phyloP scores from a whole-genome alignment of 2,888 invertebrate species.

The Dendrolimus houi region DNA sequence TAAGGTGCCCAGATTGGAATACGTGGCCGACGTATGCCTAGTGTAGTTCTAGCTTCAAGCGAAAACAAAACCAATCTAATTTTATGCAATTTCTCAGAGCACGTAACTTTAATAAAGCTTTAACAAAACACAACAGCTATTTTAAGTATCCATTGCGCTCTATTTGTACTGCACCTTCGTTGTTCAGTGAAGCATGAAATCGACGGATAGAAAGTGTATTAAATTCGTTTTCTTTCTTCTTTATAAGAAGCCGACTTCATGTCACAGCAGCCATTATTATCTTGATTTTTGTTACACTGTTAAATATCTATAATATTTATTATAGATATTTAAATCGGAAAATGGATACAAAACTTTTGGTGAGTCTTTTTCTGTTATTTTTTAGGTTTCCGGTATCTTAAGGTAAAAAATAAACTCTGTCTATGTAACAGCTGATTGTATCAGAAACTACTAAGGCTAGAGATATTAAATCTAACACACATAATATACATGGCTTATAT shows the following conservation, averaged over 20 bases:
- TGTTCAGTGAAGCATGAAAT: conserved; percentile 43
- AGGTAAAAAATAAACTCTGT: neutral
- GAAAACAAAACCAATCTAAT: neutral
- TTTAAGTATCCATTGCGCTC: neutral
- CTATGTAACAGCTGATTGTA: no score
- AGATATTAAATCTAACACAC: no score
- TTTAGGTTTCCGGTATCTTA: conserved; percentile 31
- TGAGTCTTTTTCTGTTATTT: conserved; percentile 30
- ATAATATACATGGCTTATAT: no score
- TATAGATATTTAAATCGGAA: conserved; percentile 11
- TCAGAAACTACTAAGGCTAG: no score
- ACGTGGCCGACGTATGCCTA: no score
- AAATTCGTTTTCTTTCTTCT: conserved; percentile 63
- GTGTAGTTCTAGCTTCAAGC: no score
- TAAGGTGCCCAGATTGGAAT: no score
- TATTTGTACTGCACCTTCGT: conserved; percentile 17
- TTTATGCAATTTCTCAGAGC: conserved; percentile 12
- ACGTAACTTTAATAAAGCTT: conserved; percentile 2
- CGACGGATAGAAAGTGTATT: conserved; percentile 56
- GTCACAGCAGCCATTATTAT: conserved; percentile 35
- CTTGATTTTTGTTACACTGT: conserved; percentile 17
- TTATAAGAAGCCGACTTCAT: conserved; percentile 54
- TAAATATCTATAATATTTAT: no score
- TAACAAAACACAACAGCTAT: neutral
- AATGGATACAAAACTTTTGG: conserved; percentile 49